Percentiles rank a stretch among this genome's conserved stretches.
Evolutionary conservation across 37 sponge, comb jelly and placozoan species (phyloP).

Genomic region (Chondrilla cf. caribensis): DNA sequence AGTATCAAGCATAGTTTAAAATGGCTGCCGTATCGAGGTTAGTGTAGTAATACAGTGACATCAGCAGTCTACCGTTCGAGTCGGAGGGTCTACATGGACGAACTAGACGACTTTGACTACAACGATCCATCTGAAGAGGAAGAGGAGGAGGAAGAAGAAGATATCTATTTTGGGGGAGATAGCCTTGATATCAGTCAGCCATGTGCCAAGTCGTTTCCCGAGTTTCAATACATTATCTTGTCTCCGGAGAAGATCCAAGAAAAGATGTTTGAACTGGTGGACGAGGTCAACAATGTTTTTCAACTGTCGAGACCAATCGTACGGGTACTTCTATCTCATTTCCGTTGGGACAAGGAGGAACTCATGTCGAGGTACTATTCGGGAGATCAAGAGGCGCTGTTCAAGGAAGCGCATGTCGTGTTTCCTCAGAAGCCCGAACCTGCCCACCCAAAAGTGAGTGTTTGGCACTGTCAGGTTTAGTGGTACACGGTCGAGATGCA

Average conservation of each 20-base stretch:
- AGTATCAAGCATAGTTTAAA: not conserved
- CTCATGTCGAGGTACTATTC: conserved; percentile 83
- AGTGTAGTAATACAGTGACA: not conserved
- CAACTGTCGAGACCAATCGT: conserved; percentile 79
- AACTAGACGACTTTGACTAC: too few species aligned
- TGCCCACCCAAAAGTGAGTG: not conserved
- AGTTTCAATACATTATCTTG: conserved; percentile 35
- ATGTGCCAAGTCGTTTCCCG: not conserved
- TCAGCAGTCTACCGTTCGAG: not conserved
- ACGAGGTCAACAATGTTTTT: conserved; percentile 81
- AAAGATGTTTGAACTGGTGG: conserved; percentile 81
- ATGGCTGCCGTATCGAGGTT: not conserved
- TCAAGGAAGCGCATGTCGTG: conserved; percentile 79
- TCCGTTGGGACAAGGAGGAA: conserved; percentile 94
- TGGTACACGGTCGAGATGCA: too few species aligned
- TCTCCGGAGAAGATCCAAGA: conserved; percentile 70
- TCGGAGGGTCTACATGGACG: not conserved
- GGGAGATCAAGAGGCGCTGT: conserved; percentile 75
- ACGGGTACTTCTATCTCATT: conserved; percentile 67
- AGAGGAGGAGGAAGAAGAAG: conserved; percentile 38
- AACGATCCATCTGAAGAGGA: conserved; percentile 2
- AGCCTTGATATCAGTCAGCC: not conserved
- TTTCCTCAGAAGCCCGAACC: conserved; percentile 31
- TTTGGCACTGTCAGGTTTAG: not conserved
- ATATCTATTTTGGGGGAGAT: conserved; percentile 12